A percentile compares a stretch with the other conserved stretches of the same genome.
Evolutionary conservation across 2,113 vertebrate genomes (phyloP).

Genomic region (Rhinolophus sinicus): DNA sequence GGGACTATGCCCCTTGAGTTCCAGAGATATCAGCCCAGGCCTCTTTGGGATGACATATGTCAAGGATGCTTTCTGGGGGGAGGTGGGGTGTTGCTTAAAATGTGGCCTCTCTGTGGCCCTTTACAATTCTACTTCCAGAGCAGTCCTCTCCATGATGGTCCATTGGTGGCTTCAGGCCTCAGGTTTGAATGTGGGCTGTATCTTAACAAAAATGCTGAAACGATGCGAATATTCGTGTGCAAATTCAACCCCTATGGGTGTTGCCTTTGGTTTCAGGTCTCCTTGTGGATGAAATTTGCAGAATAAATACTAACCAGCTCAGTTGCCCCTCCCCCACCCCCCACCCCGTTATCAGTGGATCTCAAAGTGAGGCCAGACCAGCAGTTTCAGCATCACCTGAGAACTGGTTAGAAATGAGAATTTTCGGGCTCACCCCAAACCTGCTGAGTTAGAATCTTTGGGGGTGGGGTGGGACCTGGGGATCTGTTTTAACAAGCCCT

Average conservation of each 20-base stretch:
- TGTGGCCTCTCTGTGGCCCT: background rate
- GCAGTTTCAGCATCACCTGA: background rate
- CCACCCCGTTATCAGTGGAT: background rate
- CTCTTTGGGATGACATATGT: background rate
- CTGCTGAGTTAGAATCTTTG: background rate
- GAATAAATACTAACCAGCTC: background rate
- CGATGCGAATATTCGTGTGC: background rate
- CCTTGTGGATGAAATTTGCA: background rate
- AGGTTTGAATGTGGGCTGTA: background rate
- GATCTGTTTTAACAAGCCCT: background rate
- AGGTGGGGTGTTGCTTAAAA: background rate
- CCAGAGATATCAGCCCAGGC: background rate
- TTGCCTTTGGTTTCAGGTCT: slow-evolving; percentile 23
- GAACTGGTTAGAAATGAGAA: background rate
- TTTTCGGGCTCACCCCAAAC: background rate
- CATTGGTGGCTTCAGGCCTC: background rate
- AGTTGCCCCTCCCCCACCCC: no score
- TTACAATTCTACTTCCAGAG: background rate
- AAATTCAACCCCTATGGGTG: background rate
- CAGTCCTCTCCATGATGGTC: background rate
- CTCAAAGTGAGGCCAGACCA: background rate
- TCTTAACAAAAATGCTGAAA: background rate
- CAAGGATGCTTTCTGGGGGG: background rate
- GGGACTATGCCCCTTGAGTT: background rate
- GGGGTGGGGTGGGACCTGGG: background rate